Evolutionary conservation across 2,797 vertebrate genomes (phyloP), one percentile per base, ranked within the genome.

Genomic region (Poeciliopsis paucimaculata): DNA sequence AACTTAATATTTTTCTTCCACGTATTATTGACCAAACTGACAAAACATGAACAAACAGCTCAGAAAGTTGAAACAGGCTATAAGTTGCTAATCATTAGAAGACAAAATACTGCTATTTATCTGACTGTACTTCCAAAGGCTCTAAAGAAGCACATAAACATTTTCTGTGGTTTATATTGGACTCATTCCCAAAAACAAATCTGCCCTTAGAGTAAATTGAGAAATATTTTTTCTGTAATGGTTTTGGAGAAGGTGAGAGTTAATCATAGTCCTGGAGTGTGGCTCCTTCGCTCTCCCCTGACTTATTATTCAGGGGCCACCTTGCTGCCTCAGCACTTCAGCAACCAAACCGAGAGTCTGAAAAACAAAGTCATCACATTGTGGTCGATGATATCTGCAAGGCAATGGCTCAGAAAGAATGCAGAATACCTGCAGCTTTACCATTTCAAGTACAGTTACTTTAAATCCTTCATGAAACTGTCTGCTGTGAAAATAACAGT

Each of bases 211-310:
- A 92, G 88, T 86, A 87, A 91, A 93, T 92, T 86, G 90, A 86
- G 90, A 92, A 92, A 93, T 92, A 78, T 84, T 89, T 90, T 88
- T 82, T 82, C 87, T 84, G 87, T 90, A 91, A 90, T 88, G 88
- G 78, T 86, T 88, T 90, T 77, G 82, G 78, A 88, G 89, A 71
- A 90, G 88, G 84, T 86, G 87, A 84, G 82, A 88, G 85, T 85
- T 88, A 89, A 90, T 89, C 90, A 87, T 85, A 76, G 79, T 80
- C 85, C 77, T 2, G 15, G 81, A 80, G 87, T 80, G 73, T 53
- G 64, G 62, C 78, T 78, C 84, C 31, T 36, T 46, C 18, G 73
- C 72, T 83, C 83, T 62, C 41, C 16, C 6, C 49, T 79, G 85
- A 92, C 84, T 91, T 86, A 87, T 89, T 84, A 89, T 83, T 78